Conservation (phyloP, 2,113 vertebrate species). For the Edolisoma coerulescens region DNA sequence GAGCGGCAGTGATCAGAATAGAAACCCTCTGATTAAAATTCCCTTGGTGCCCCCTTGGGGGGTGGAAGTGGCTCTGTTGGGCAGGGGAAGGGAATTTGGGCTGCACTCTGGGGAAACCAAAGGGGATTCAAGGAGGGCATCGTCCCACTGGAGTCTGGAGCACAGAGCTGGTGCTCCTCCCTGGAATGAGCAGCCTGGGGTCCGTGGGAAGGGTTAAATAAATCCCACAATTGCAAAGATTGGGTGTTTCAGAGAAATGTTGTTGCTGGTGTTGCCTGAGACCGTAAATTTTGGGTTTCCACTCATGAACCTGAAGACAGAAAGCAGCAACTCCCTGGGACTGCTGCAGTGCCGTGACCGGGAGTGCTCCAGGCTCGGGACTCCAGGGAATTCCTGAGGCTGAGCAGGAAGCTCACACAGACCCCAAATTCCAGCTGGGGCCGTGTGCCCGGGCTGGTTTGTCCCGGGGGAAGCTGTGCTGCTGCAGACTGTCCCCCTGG, state of each 20-base stretch:
- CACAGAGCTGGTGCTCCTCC: neutral
- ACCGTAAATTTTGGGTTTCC: neutral
- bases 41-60: neutral
- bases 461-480: neutral
- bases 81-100: neutral
- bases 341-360: neutral
- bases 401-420: neutral
- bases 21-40: slow-evolving; percentile 46
- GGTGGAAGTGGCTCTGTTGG: neutral
- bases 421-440: neutral
- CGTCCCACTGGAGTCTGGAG: neutral
- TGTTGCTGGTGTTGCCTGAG: neutral
- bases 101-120: neutral
- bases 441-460: neutral
- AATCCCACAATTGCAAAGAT: neutral
- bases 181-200: neutral
- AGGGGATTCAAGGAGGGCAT: neutral
- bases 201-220: neutral
- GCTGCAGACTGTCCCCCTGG: neutral
- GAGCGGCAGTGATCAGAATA: slow-evolving; percentile 16
- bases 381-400: accelerated
- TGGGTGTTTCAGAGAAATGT: neutral
- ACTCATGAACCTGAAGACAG: neutral
- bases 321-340: neutral
- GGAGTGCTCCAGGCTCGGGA: neutral